A percentile compares a stretch with the other conserved stretches of the same genome.
phyloP scores from a whole-genome alignment of 2,797 vertebrate species.

The Melopsittacus undulatus region DNA sequence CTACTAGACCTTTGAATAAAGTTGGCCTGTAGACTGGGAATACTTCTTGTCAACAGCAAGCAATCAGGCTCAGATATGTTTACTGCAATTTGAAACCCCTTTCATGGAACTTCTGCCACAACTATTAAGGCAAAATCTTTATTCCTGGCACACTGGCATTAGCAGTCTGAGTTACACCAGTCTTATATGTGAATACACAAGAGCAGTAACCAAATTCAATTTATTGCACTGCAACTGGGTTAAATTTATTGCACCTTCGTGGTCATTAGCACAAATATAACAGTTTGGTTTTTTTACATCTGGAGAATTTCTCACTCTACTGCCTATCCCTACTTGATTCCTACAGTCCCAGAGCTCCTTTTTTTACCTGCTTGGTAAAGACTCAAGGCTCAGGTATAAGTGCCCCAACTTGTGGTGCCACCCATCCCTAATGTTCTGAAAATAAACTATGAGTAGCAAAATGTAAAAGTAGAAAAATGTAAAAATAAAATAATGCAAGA shows the following conservation, averaged over 20 bases:
- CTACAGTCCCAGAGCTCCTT: not conserved
- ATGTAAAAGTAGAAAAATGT: not conserved
- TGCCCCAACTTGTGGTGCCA: not conserved
- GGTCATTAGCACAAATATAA: not conserved
- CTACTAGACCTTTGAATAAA: not conserved
- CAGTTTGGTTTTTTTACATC: not conserved
- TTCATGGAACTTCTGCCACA: not conserved
- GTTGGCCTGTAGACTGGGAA: not conserved
- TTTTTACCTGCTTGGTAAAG: not conserved
- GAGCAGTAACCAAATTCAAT: not conserved
- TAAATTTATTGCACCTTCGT: not conserved
- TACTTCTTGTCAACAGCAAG: not conserved
- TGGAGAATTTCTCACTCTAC: not conserved
- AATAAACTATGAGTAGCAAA: not conserved
- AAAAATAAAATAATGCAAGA: not conserved
- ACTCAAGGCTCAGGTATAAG: not conserved
- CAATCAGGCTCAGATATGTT: not conserved
- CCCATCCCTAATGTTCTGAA: not conserved
- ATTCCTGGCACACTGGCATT: not conserved
- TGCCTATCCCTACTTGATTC: not conserved
- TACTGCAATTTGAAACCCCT: not conserved
- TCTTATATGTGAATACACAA: not conserved
- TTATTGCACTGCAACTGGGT: not conserved
- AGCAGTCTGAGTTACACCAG: not conserved
- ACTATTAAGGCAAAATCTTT: not conserved